These are phyloP conservation scores for Limonius californicus DNA, from an alignment of 1,140 invertebrate species.

Conservation along the genomic window DNA sequence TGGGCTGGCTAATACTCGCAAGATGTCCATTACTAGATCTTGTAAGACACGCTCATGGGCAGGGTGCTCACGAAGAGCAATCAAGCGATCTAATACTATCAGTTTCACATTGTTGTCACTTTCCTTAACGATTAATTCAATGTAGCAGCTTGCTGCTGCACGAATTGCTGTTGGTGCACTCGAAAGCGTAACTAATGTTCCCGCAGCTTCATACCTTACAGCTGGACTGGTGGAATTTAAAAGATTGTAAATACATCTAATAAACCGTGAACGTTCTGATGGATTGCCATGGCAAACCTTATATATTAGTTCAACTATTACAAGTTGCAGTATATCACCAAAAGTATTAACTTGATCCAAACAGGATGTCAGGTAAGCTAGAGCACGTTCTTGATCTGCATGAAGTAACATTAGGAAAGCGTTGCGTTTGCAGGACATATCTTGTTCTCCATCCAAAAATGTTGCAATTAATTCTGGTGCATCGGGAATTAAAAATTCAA, in stretches of 20 bases:
- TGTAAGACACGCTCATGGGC: slow-evolving; percentile 91
- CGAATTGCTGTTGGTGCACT: slow-evolving; percentile 96
- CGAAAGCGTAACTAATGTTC: slow-evolving; percentile 98
- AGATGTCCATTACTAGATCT: slow-evolving; percentile 97
- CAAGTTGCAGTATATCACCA: slow-evolving; percentile 96
- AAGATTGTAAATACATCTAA: slow-evolving; percentile 97
- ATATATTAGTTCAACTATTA: slow-evolving; percentile 99
- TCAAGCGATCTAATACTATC: slow-evolving; percentile 93
- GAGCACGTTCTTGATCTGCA: slow-evolving; percentile 89
- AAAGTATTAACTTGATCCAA: slow-evolving; percentile 93
- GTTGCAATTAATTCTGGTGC: slow-evolving; percentile 94
- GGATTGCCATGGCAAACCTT: slow-evolving; percentile 98
- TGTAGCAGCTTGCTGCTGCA: slow-evolving; percentile 96
- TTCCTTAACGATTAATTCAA: slow-evolving; percentile 97
- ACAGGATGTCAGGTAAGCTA: slow-evolving; percentile 90
- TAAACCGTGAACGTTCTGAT: slow-evolving; percentile 93
- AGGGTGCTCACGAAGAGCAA: slow-evolving; percentile 82
- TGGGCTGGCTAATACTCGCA: slow-evolving; percentile 87
- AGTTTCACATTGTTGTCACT: slow-evolving; percentile 99
- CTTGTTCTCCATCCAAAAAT: slow-evolving; percentile 94
- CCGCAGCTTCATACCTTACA: slow-evolving; percentile 97
- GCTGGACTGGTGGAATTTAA: slow-evolving; percentile 94
- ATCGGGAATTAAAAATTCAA: slow-evolving; percentile 97
- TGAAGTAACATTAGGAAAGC: slow-evolving; percentile 99
- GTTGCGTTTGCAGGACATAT: slow-evolving; percentile 98